Base-by-base conservation (phyloP, 1,140 invertebrate species). In the Calliopsis andreniformis region DNA sequence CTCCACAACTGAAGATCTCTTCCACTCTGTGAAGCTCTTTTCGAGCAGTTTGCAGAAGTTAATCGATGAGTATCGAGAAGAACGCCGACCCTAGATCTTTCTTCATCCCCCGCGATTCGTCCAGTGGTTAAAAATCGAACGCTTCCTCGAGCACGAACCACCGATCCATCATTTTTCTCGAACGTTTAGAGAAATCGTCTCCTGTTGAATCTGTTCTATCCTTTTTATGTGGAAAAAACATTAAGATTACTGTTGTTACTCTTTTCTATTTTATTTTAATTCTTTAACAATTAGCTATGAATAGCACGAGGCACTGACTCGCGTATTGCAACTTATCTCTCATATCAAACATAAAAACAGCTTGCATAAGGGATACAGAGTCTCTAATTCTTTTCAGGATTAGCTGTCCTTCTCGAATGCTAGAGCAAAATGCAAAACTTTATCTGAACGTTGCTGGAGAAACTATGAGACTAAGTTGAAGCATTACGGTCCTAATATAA, bases 11-110 rank as follows among this genome's bases (percentile, higher is more conserved):
- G 42, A 45, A 20, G 39, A 45, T 25, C 59, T 45, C 45, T 20
- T 35, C 16, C 25, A 14, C 7, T 10, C 10, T 39, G n/a, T 20
- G 28, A 23, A 10, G 7, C 62, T 14, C 30, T 18, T 64, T 64
- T 49, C 28, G 35, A 25, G 4, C 55, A 16, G 42, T 7, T 58
- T 23, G 55, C 42, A 23, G 14, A 39, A 47, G 42, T 51, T 70
- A 56, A 70, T 70, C 67, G 55, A 59, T 12, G n/a, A 32, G 42
- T n/a, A 64, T 64, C 62, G 62, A 51, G 20, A 39, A 20, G 49
- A 30, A 53, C 39, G 12, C 20, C 55, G 55, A 47, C 53, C 64
- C 18, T 28, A 32, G 8, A 30, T n/a, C 67, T 53, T 70, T 61
- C 32, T 12, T 35, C 58, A 20, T 25, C 25, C 35, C 39, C 39